phyloP scores from a whole-genome alignment of 1,140 invertebrate genomes.

The Anadara kagoshimensis region DNA sequence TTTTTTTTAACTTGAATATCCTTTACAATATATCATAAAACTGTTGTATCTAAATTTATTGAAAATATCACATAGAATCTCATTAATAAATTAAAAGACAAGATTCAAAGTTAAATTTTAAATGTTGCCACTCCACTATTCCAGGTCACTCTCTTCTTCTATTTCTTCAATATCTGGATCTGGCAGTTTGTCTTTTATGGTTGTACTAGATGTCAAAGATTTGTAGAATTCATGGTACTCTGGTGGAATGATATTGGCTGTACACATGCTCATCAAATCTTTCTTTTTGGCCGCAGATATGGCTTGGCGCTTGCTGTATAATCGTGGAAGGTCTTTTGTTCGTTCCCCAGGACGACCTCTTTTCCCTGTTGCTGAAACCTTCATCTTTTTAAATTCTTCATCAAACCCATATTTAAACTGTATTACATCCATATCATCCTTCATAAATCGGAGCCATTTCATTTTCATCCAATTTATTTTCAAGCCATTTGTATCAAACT shows the following conservation, averaged over 20 bases:
- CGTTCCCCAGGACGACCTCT: background rate
- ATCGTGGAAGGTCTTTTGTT: background rate
- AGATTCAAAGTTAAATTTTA: too few species aligned
- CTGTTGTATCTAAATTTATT: too few species aligned
- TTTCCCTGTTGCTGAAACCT: background rate
- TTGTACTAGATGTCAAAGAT: slow-evolving; percentile 7
- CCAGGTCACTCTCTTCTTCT: background rate
- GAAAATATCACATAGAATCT: too few species aligned
- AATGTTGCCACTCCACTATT: too few species aligned
- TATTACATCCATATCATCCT: background rate
- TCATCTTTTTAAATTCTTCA: slow-evolving; percentile 3
- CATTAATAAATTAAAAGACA: too few species aligned
- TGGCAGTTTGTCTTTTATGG: slow-evolving; percentile 5
- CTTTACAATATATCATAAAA: too few species aligned
- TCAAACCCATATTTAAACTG: background rate
- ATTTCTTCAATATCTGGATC: slow-evolving; percentile 15
- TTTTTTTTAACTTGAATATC: too few species aligned
- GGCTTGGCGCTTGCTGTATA: background rate
- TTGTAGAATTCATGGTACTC: slow-evolving; percentile 27
- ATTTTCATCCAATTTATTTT: background rate
- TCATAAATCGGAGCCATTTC: slow-evolving; percentile 2
- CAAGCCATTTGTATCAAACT: background rate
- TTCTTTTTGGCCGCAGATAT: slow-evolving; percentile 27
- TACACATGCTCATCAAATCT: slow-evolving; percentile 11
- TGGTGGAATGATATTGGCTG: slow-evolving; percentile 2